phyloP scores from a whole-genome alignment of 2,113 vertebrate species.

The Cettia cetti region DNA sequence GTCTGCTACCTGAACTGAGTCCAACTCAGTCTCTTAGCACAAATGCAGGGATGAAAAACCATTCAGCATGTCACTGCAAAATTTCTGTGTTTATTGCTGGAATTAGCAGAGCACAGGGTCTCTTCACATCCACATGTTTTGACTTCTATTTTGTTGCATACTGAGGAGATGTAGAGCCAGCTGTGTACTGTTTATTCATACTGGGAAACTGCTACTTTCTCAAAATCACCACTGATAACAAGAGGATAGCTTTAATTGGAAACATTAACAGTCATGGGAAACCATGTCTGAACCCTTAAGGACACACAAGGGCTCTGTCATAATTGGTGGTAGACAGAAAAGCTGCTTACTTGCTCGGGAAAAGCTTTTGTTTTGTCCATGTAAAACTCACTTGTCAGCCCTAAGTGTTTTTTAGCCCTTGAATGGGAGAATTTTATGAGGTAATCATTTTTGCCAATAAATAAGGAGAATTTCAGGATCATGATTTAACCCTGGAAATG shows the following conservation, averaged over 20 bases:
- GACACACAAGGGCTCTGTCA: neutral
- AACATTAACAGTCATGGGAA: neutral
- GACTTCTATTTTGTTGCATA: neutral
- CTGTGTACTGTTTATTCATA: neutral
- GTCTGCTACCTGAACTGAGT: constrained; percentile 55
- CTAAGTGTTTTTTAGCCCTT: neutral
- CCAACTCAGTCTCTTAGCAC: constrained; percentile 53
- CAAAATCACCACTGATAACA: neutral
- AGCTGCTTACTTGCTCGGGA: neutral
- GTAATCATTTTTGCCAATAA: neutral
- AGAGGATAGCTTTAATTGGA: neutral
- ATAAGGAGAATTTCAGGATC: neutral
- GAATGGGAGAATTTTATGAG: neutral
- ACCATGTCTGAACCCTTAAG: neutral
- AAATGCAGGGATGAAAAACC: constrained; percentile 27
- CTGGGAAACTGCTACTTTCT: neutral
- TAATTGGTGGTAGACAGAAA: neutral
- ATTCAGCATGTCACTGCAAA: neutral
- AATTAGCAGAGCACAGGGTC: neutral
- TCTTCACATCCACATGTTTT: neutral
- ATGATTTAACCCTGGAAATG: neutral
- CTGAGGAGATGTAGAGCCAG: neutral
- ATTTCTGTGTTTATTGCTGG: constrained; percentile 26
- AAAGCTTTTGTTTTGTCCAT: neutral
- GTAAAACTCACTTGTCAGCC: neutral